phyloP scores from a whole-genome alignment of 1,140 invertebrate genomes.

The Drosophila serrata region DNA sequence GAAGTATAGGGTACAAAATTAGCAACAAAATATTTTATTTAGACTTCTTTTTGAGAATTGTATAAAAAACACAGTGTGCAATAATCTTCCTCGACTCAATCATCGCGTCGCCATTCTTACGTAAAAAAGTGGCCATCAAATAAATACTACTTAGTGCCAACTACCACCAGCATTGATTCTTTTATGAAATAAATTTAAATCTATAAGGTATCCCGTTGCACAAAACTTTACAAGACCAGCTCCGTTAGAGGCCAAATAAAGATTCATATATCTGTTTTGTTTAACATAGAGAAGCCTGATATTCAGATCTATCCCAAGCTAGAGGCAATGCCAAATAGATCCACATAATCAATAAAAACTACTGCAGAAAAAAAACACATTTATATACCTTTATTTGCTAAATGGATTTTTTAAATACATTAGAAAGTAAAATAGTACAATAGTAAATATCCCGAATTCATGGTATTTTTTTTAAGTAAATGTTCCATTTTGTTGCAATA shows the following conservation, averaged over 20 bases:
- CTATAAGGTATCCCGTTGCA: not conserved
- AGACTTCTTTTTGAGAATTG: not conserved
- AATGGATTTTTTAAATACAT: not conserved
- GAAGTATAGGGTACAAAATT: not conserved
- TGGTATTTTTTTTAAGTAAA: not conserved
- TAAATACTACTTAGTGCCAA: slow-evolving; percentile 8
- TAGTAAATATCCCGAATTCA: not conserved
- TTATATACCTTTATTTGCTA: not conserved
- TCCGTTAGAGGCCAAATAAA: slow-evolving; percentile 7
- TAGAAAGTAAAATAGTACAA: not conserved
- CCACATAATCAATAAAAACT: not conserved
- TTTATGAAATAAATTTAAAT: not conserved
- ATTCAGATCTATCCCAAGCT: slow-evolving; percentile 7
- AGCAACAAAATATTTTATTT: not conserved
- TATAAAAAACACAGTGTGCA: slow-evolving; percentile 6
- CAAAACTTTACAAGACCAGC: not conserved
- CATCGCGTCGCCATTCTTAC: slow-evolving; percentile 6
- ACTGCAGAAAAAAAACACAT: not conserved
- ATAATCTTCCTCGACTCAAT: slow-evolving; percentile 6
- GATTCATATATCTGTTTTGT: not conserved
- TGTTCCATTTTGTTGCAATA: not conserved
- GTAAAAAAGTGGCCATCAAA: slow-evolving; percentile 11
- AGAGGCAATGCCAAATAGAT: slow-evolving; percentile 12
- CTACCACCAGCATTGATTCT: not conserved
- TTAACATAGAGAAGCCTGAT: not conserved